Evolutionary conservation across 2,888 invertebrate genomes (phyloP).

Genomic region (Arge pagana): DNA sequence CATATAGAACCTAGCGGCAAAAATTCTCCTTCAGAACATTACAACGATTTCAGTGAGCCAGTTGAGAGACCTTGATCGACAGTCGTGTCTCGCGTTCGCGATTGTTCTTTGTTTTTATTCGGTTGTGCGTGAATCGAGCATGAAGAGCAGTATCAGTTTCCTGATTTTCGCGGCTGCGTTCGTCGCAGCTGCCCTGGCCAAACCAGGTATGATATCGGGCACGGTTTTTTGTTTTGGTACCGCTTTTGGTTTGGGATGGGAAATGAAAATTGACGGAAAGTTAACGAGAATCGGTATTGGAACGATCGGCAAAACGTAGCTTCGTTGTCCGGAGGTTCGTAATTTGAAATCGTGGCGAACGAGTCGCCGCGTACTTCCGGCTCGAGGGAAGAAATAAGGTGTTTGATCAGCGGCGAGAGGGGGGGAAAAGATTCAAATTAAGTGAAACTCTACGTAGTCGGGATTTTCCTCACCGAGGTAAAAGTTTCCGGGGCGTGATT

Average conservation of each 20-base stretch:
- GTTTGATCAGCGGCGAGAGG: constrained; percentile 1
- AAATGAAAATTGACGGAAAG: no score
- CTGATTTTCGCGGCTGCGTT: constrained; percentile 40
- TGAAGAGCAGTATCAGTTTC: constrained; percentile 34
- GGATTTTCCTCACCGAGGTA: no score
- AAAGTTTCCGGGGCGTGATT: no score
- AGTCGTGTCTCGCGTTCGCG: constrained; percentile 27
- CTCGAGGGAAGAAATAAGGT: constrained; percentile 3
- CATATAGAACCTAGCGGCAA: constrained; percentile 36
- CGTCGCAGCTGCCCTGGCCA: constrained; percentile 42
- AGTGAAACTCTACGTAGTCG: no score
- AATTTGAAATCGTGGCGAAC: constrained; percentile 5
- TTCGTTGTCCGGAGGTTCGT: no score
- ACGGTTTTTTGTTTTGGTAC: not conserved
- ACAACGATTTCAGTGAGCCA: constrained; percentile 44
- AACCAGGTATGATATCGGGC: constrained; percentile 50
- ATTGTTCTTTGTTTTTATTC: constrained; percentile 1
- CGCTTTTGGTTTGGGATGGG: no score
- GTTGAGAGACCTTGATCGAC: constrained; percentile 44
- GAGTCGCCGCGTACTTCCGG: constrained; percentile 3
- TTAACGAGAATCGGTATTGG: no score
- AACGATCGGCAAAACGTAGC: no score
- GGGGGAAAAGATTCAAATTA: constrained; percentile 1
- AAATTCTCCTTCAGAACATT: constrained; percentile 36
- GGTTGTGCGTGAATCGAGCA: constrained; percentile 14